These are phyloP conservation scores for Polymixis lichenea DNA, from an alignment of 2,888 invertebrate species.

Conservation along the genomic window DNA sequence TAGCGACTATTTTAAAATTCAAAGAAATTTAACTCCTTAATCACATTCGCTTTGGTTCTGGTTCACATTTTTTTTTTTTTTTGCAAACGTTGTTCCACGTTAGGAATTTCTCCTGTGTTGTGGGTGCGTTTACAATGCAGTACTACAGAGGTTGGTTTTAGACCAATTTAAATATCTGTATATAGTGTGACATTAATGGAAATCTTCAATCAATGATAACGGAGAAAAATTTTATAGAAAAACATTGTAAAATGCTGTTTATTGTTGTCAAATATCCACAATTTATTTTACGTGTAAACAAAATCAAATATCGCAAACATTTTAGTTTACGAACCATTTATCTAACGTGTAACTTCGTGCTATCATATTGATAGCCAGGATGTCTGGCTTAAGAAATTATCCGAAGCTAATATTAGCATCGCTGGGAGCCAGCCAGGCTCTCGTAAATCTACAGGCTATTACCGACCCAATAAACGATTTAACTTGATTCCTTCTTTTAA, in stretches of 20 bases:
- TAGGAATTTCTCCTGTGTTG: too few relatives aligned
- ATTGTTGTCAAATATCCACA: not conserved
- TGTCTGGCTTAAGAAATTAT: conserved; percentile 33
- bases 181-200: not conserved
- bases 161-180: not conserved
- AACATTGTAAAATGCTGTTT: not conserved
- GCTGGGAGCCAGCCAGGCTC: conserved; percentile 26
- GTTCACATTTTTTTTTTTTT: too few relatives aligned
- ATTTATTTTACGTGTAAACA: not conserved
- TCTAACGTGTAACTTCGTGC: not conserved
- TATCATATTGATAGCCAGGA: conserved; percentile 12
- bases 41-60: too few relatives aligned
- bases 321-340: not conserved
- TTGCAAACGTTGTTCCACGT: too few relatives aligned
- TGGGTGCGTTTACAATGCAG: too few relatives aligned
- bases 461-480: conserved; percentile 55
- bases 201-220: not conserved
- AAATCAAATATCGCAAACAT: conserved; percentile 7
- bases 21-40: too few relatives aligned
- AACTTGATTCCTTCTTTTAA: conserved; percentile 58
- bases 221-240: not conserved
- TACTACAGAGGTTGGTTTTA: not conserved
- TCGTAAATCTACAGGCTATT: conserved; percentile 34
- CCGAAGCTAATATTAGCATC: conserved; percentile 43
- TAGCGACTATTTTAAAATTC: too few relatives aligned